Evolutionary conservation across 37 sponge, comb jelly and placozoan genomes (phyloP).

Genomic region (Chondrilla cf. caribensis): DNA sequence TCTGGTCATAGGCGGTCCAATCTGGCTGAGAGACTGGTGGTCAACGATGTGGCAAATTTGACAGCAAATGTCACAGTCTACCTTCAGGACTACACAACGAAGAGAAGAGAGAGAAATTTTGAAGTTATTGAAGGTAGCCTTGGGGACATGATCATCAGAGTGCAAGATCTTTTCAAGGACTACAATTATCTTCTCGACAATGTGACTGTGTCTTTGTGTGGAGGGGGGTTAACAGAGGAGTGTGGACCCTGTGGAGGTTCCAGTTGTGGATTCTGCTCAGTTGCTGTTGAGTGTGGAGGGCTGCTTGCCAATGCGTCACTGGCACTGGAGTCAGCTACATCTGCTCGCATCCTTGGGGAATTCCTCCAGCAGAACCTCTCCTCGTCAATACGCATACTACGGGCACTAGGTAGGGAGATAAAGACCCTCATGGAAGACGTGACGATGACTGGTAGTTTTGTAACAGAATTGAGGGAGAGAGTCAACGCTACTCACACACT

Average conservation of each 20-base stretch:
- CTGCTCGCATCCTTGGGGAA: background rate
- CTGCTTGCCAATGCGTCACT: background rate
- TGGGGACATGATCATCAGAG: background rate
- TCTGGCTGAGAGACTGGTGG: background rate
- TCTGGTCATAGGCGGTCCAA: background rate
- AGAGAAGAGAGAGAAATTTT: background rate
- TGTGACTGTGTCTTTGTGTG: conserved; percentile 26
- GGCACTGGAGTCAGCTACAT: background rate
- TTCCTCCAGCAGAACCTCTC: background rate
- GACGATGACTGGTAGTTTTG: background rate
- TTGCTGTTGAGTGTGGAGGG: conserved; percentile 11
- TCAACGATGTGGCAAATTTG: background rate
- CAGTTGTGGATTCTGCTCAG: conserved; percentile 40
- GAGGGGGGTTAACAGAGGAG: background rate
- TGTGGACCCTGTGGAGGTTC: conserved; percentile 39
- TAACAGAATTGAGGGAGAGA: background rate
- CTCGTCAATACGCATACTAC: background rate
- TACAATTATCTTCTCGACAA: background rate
- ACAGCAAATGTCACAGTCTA: background rate
- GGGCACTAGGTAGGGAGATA: background rate
- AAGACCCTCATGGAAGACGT: background rate
- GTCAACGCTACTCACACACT: background rate
- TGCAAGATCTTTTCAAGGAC: background rate
- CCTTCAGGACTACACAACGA: background rate
- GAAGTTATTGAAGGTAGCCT: background rate